Percentiles rank a stretch among this genome's conserved stretches.
Evolutionary conservation across 2,797 vertebrate genomes (phyloP).

Genomic region (Passerculus sandwichensis): DNA sequence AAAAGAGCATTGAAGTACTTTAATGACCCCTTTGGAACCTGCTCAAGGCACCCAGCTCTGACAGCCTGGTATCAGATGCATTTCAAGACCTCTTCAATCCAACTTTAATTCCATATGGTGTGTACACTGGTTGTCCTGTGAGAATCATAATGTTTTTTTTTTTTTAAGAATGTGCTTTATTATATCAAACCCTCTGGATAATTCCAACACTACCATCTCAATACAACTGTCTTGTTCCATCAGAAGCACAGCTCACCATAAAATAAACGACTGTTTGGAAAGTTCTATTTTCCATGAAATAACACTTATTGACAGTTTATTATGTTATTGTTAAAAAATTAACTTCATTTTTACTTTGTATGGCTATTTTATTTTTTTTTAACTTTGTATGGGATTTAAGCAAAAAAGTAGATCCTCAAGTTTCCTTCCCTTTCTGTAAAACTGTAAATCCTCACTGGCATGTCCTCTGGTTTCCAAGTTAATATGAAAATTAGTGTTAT

Average conservation of each 20-base stretch:
- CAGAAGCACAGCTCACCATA: neutral
- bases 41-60: neutral
- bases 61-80: neutral
- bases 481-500: neutral
- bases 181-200: neutral
- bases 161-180: neutral
- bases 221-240: neutral
- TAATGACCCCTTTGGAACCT: slow-evolving; percentile 7
- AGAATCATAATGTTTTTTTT: neutral
- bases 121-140: neutral
- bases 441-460: neutral
- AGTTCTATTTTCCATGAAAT: neutral
- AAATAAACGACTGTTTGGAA: neutral
- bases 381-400: neutral
- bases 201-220: neutral
- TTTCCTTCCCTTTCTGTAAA: neutral
- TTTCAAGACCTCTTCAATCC: neutral
- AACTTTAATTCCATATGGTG: neutral
- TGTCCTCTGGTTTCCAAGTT: neutral
- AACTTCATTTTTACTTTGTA: neutral
- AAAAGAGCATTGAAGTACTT: neutral
- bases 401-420: neutral
- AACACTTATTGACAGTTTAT: neutral
- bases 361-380: neutral
- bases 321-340: neutral